These are phyloP conservation scores for Meloidogyne chitwoodi DNA, from an alignment of 1,140 invertebrate genomes.

Conservation along the genomic window DNA sequence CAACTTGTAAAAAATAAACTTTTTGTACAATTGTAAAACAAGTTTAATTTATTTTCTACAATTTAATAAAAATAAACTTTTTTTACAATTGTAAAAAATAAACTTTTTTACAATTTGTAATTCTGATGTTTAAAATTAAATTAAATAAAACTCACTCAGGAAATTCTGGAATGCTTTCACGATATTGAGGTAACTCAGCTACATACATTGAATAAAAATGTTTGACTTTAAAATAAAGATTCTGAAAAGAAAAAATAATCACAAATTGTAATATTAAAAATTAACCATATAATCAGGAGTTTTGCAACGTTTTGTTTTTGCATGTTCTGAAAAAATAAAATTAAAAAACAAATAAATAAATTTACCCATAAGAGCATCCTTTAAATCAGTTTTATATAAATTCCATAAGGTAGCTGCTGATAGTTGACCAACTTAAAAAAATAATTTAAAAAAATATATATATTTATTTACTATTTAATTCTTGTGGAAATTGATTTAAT, in stretches of 20 bases:
- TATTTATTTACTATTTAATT: constrained; percentile 62
- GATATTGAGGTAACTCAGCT: constrained; percentile 93
- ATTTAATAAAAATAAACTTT: no score
- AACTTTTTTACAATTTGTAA: neutral
- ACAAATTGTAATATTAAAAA: constrained; percentile 54
- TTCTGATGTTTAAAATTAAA: neutral
- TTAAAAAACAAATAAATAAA: neutral
- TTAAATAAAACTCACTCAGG: constrained; percentile 70
- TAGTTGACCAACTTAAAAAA: constrained; percentile 69
- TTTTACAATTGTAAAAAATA: no score
- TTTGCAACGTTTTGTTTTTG: constrained; percentile 87
- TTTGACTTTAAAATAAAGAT: constrained; percentile 96
- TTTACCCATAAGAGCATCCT: constrained; percentile 81
- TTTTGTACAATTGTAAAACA: no score
- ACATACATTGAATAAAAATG: constrained; percentile 98
- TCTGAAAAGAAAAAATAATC: constrained; percentile 74
- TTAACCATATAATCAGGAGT: constrained; percentile 93
- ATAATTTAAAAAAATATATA: neutral
- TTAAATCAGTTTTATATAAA: constrained; percentile 92
- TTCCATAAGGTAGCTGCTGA: constrained; percentile 96
- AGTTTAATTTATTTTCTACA: no score
- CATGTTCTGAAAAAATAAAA: constrained; percentile 72
- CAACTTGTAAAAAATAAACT: no score
- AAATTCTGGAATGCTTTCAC: constrained; percentile 86
- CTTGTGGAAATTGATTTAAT: constrained; percentile 79